These are phyloP conservation scores for Acanthosepion lycidas DNA, from an alignment of 2,888 invertebrate genomes.

Conservation along the genomic window DNA sequence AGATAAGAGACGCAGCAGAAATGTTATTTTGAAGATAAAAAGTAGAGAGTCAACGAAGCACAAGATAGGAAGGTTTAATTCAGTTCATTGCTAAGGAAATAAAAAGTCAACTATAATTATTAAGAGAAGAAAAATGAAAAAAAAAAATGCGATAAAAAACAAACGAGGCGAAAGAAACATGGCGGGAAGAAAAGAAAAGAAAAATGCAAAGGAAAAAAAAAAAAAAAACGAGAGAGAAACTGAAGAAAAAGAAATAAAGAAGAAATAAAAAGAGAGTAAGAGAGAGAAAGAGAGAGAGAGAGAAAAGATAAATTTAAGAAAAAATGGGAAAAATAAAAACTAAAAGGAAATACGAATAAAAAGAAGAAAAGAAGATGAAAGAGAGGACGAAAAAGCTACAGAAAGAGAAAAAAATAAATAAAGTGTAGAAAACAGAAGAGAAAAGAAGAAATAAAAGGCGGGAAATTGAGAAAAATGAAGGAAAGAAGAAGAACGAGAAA, in stretches of 20 bases:
- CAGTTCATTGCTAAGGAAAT: too few species aligned
- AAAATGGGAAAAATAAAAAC: background rate
- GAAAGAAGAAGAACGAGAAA: rapidly evolving
- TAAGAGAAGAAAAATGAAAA: background rate
- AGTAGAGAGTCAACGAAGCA: too few species aligned
- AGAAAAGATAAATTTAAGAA: background rate
- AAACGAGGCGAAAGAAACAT: background rate
- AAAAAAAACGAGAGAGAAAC: background rate
- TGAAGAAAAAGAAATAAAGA: background rate
- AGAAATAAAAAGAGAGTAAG: background rate
- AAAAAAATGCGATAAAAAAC: background rate
- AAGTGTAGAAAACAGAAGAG: background rate
- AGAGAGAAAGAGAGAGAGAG: background rate
- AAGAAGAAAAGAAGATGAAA: background rate
- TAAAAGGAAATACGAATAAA: background rate
- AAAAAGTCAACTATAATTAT: too few species aligned
- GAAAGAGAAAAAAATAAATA: background rate
- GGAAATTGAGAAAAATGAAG: rapidly evolving
- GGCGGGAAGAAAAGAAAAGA: background rate
- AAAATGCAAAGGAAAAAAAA: rapidly evolving
- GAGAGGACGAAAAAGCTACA: background rate
- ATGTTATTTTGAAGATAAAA: too few species aligned
- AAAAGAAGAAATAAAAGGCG: background rate
- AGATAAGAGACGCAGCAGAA: too few species aligned
- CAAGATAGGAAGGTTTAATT: too few species aligned